Evolutionary conservation across 2,113 vertebrate genomes (phyloP).

Genomic region (Dipodomys merriami): DNA sequence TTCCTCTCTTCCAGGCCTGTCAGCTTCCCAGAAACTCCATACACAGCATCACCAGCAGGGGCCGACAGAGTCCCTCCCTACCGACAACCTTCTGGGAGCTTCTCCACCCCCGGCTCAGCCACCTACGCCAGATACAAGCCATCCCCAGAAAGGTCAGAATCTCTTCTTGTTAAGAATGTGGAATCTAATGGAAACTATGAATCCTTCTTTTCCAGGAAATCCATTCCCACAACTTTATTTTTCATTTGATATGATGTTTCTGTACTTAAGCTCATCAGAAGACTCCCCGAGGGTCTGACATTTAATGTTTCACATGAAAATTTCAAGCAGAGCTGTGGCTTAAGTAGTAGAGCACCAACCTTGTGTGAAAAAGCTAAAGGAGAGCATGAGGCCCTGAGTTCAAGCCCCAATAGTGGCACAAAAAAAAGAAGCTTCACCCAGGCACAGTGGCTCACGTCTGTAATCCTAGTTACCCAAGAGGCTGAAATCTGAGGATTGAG

Average conservation of each 20-base stretch:
- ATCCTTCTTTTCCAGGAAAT: neutral
- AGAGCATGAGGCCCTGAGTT: too few relatives aligned
- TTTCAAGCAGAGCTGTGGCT: too few relatives aligned
- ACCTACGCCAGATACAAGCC: slow-evolving; percentile 91
- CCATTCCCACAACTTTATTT: neutral
- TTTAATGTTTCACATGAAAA: neutral
- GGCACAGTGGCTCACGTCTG: too few relatives aligned
- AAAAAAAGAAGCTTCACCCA: too few relatives aligned
- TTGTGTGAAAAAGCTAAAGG: too few relatives aligned
- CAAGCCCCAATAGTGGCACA: too few relatives aligned
- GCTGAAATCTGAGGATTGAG: neutral
- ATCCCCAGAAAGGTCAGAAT: slow-evolving; percentile 90
- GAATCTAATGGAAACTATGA: neutral
- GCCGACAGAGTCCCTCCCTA: slow-evolving; percentile 89
- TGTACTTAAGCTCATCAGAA: neutral
- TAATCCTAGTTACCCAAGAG: neutral
- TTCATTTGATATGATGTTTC: neutral
- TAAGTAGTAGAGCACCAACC: too few relatives aligned
- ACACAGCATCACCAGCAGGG: slow-evolving; percentile 86
- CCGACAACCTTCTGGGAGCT: slow-evolving; percentile 94
- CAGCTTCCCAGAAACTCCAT: slow-evolving; percentile 95
- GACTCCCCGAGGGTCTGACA: neutral
- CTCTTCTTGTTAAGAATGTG: slow-evolving; percentile 27
- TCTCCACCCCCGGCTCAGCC: slow-evolving; percentile 88
- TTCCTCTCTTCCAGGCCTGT: slow-evolving; percentile 87